Base-by-base conservation (phyloP, 2,797 vertebrate genomes). In the Oryzias sinensis region DNA sequence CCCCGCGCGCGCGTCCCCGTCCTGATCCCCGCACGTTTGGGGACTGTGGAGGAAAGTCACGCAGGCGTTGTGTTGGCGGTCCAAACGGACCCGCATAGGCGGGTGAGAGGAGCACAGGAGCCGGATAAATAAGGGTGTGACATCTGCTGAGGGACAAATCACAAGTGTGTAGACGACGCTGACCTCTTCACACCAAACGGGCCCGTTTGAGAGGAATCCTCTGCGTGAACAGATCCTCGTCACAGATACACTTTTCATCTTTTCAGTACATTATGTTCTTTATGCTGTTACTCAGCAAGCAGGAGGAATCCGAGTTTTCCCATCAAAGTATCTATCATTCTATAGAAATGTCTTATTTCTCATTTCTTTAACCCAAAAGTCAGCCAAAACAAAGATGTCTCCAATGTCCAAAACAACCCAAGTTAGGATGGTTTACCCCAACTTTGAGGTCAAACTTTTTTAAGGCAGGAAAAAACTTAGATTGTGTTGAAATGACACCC, bases 1-100 rank as follows among this genome's bases (percentile, higher is more conserved):
- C 61, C 80, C 66, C 82, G 71, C 15, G 65, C 15, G 27, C 27
- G 27, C 5, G 27, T 6, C 11, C 33, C 9, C 9, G 33, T 37
- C 33, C 9, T 13, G 33, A 37, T 37, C 9, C 33, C 13, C n/a
- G 13, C n/a, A 16, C 53, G 41, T 52, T 40, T 37, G 22, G 49
- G 18, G 14, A 8, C 56, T 48, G 40, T 17, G 1, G 42, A 49
- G 1, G 42, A 49, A 22, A 56, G 51, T 7, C 42, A 58, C 5
- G 47, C 54, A 44, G 42, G 40, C 25, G n/a, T 9, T 20, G 33
- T n/a, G 33, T 8, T 43, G 20, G 7, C 20, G 29, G n/a, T 44
- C 13, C 16, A 16, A 46, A 15, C 8, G 27, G 42, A 45, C 42
- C 33, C 48, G 17, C 6, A 53, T 16, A 24, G 44, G 49, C 37